Base-by-base conservation (phyloP, 2,888 invertebrate species). In the Atherix ibis region DNA sequence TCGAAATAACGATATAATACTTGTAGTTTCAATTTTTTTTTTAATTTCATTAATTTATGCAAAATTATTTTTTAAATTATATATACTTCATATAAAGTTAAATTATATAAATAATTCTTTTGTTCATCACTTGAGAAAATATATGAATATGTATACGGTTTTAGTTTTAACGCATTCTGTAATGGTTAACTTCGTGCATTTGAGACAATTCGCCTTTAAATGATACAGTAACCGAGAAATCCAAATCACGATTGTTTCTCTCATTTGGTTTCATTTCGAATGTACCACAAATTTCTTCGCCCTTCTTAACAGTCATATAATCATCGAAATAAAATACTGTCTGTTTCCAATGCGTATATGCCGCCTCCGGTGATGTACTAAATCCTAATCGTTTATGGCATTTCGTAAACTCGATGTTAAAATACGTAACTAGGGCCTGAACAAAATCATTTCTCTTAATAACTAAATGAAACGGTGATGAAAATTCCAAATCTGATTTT, bases 351-450 rank as follows among this genome's bases (percentile, higher is more conserved):
- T 99, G 98, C 15, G 98, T 99, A 64, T 98, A 97, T 18, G 87
- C 85, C 2, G 89, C 83, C 56, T 97, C 97, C 0, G 98, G 98
- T 1, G 91, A 91, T 37, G 98, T 98, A 51, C 94, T 95, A 65
- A 98, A 98, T 16, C 97, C 95, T 43, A 91, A 85, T 36, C 91
- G 73, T 66, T 95, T 98, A 70, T 99, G 98, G 49, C 94, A 98
- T 69, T 95, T 94, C 24, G 94, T 91, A 68, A 99, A 99, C 65
- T 99, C 97, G 46, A 99, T 92, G 53, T 89, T 97, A 67, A 99
- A 99, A 67, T 89, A 99, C 15, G 97, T 94, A 45, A 99, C 97
- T 49, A 99, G 67, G 1, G 98, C 98, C 56, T 98, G 95, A 40
- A 95, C 76, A 62, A 95, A 95, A 62, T 97, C 97, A 56, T 94